Evolutionary conservation across 2,113 vertebrate species (phyloP).

Genomic region (Penelope pileata): DNA sequence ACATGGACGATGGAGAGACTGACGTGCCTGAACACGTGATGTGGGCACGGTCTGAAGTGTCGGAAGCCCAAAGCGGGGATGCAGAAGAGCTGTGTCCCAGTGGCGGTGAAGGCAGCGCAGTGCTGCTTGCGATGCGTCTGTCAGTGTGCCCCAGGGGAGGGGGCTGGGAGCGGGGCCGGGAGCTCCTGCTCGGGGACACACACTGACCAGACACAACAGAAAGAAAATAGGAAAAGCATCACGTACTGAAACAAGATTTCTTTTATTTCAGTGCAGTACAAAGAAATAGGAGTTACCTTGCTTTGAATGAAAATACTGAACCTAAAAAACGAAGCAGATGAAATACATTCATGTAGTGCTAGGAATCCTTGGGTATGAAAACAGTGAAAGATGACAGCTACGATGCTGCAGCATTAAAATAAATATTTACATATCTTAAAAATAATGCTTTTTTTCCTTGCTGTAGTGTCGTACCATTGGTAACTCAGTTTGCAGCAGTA

Average conservation of each 20-base stretch:
- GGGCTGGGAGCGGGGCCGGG: not conserved
- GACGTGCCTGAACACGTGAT: not conserved
- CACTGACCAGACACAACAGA: not conserved
- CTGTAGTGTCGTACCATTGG: conserved; percentile 20
- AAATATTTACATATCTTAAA: conserved; percentile 48
- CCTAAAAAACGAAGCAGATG: conserved; percentile 29
- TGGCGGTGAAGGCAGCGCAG: not conserved
- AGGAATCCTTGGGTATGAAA: conserved; percentile 59
- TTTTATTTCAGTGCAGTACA: conserved; percentile 73
- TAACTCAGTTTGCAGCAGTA: conserved; percentile 28
- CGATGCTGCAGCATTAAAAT: conserved; percentile 42
- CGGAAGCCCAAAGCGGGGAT: not conserved
- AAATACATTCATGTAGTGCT: conserved; percentile 27
- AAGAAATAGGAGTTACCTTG: conserved; percentile 57
- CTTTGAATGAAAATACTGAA: conserved; percentile 26
- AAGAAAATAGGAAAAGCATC: not conserved
- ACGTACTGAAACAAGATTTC: conserved; percentile 58
- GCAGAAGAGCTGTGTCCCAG: not conserved
- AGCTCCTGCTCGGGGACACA: not conserved
- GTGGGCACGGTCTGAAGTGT: not conserved
- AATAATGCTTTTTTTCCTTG: not conserved
- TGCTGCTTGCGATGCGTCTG: fast-evolving
- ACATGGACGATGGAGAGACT: not conserved
- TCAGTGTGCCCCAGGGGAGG: not conserved
- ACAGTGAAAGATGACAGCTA: conserved; percentile 18